Conservation (phyloP, 2,113 vertebrate genomes). For the rat (Rattus norvegicus) region DNA sequence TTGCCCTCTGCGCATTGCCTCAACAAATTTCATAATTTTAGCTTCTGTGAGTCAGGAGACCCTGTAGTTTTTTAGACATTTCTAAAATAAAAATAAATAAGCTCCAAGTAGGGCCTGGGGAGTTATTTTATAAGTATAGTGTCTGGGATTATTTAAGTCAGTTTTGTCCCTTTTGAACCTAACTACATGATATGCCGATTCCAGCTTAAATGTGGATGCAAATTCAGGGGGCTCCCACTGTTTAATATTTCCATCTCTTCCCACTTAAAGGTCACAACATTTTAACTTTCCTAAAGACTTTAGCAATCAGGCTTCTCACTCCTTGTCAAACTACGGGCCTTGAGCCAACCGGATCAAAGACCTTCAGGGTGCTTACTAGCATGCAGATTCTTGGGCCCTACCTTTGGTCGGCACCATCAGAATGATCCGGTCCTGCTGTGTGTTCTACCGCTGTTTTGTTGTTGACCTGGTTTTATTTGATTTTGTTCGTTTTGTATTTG, state of each 20-base stretch:
- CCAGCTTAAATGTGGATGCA: neutral
- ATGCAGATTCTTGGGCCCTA: too few relatives aligned
- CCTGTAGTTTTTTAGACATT: slow-evolving; percentile 35
- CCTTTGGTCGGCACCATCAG: neutral
- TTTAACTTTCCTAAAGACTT: neutral
- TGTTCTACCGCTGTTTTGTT: neutral
- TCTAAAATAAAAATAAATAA: slow-evolving; percentile 32
- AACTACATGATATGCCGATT: neutral
- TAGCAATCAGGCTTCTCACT: neutral
- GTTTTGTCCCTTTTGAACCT: neutral
- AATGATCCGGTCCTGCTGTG: neutral
- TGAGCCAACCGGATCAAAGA: neutral
- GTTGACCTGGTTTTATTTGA: neutral
- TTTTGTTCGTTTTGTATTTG: too few relatives aligned
- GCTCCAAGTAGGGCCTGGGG: neutral
- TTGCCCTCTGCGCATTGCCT: neutral
- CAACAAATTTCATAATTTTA: slow-evolving; percentile 1
- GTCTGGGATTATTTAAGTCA: neutral
- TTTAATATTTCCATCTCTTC: neutral
- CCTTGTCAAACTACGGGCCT: neutral
- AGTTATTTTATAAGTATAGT: slow-evolving; percentile 18
- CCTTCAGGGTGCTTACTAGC: neutral
- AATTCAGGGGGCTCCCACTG: neutral
- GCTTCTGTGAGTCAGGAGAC: slow-evolving; percentile 20
- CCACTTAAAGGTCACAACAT: neutral